These are phyloP conservation scores for Drosophila sucinea DNA, from an alignment of 1,140 invertebrate species.

Conservation along the genomic window DNA sequence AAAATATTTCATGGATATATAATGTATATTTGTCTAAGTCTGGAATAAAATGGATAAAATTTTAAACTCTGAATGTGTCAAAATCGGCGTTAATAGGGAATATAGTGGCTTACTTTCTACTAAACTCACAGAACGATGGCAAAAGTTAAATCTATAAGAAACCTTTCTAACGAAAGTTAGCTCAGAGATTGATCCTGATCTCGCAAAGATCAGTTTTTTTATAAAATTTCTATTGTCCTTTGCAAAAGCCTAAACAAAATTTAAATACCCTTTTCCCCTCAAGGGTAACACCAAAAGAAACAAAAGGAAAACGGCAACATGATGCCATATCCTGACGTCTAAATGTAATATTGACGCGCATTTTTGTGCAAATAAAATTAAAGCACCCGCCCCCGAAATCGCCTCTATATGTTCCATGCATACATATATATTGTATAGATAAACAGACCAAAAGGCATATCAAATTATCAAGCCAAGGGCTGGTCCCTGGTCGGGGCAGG, in stretches of 20 bases:
- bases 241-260: not conserved
- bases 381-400: constrained; percentile 52
- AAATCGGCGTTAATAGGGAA: too few species aligned
- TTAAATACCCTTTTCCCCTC: not conserved
- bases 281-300: constrained; percentile 6
- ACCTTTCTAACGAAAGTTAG: too few species aligned
- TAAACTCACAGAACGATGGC: too few species aligned
- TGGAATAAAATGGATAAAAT: too few species aligned
- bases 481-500: constrained; percentile 28
- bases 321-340: constrained; percentile 52
- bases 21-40: too few species aligned
- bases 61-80: too few species aligned
- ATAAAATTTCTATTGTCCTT: too few species aligned
- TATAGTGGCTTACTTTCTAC: too few species aligned
- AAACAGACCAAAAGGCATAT: constrained; percentile 63
- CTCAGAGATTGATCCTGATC: too few species aligned
- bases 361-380: constrained; percentile 81
- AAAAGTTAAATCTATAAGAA: too few species aligned
- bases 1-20: too few species aligned
- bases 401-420: not conserved
- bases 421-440: constrained; percentile 8
- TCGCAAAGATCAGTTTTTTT: too few species aligned
- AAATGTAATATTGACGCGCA: constrained; percentile 70
- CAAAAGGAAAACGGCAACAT: constrained; percentile 45
- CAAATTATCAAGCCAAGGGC: constrained; percentile 74